A percentile compares a stretch with the other conserved stretches of the same genome.
phyloP scores from a whole-genome alignment of 2,797 vertebrate species.

The Bradypodion pumilum region DNA sequence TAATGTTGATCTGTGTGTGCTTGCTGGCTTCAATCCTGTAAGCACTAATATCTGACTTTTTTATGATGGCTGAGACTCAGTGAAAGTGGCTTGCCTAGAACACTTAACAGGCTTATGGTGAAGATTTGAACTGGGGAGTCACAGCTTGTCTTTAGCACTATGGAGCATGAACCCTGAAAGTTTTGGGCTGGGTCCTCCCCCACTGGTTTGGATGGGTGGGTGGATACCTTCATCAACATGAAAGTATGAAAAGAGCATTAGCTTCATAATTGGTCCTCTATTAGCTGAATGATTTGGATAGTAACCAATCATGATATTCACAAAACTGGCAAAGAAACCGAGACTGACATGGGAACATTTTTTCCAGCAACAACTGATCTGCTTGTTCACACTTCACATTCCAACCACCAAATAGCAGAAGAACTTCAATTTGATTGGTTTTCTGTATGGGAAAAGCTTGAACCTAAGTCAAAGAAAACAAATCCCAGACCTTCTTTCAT shows the following conservation, averaged over 20 bases:
- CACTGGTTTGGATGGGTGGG: no score
- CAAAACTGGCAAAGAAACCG: not conserved
- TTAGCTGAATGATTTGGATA: no score
- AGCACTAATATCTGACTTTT: not conserved
- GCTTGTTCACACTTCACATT: conserved; percentile 58
- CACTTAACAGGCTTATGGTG: not conserved
- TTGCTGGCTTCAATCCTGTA: not conserved
- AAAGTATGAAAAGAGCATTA: no score
- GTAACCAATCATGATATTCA: not conserved
- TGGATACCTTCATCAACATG: no score
- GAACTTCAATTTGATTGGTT: conserved; percentile 62
- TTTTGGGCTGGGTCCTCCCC: no score
- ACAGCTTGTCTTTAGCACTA: not conserved
- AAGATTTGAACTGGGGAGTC: not conserved
- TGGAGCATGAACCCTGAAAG: no score
- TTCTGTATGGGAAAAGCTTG: conserved; percentile 3
- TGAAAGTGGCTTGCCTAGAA: not conserved
- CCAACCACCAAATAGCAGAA: conserved; percentile 72
- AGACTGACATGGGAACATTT: not conserved
- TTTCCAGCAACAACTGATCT: conserved; percentile 7
- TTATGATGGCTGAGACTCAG: no score
- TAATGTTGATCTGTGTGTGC: no score
- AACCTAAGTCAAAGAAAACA: not conserved
- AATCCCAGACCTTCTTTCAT: conserved; percentile 38
- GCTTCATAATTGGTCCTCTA: no score